These are phyloP conservation scores for Tenrec ecaudatus DNA, from an alignment of 2,113 vertebrate genomes.

Conservation along the genomic window DNA sequence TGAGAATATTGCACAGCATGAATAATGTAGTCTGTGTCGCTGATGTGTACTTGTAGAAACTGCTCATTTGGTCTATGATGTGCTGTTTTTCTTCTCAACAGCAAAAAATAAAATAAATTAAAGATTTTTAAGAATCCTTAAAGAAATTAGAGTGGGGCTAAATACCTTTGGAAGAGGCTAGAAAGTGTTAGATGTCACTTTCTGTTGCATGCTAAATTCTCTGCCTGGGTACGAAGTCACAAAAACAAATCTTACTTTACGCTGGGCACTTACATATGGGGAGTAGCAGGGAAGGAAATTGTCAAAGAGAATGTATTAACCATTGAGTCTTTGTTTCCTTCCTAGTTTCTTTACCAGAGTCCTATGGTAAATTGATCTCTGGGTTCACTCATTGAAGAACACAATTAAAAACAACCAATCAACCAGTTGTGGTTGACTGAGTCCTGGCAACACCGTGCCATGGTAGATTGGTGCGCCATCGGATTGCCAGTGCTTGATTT, in stretches of 20 bases:
- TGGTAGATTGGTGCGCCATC: background rate
- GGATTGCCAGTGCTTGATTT: background rate
- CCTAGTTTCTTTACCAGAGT: background rate
- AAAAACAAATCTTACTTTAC: constrained; percentile 35
- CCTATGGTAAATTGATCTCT: background rate
- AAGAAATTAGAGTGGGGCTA: background rate
- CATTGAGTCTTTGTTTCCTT: background rate
- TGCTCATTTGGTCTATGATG: background rate
- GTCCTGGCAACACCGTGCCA: background rate
- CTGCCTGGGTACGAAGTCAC: background rate
- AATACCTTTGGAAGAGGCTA: background rate
- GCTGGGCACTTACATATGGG: background rate
- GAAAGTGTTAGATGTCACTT: background rate
- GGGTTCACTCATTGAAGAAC: background rate
- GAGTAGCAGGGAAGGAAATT: background rate
- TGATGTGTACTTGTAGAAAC: background rate
- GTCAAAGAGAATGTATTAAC: background rate
- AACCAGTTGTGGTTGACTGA: background rate
- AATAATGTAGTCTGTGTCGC: background rate
- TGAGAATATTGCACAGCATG: background rate
- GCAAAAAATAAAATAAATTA: background rate
- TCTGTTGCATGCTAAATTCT: background rate
- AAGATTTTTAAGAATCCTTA: background rate
- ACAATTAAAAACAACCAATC: background rate
- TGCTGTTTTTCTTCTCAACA: background rate